These are phyloP conservation scores for Drosophila prostipennis DNA, from an alignment of 2,888 invertebrate species.

Conservation along the genomic window DNA sequence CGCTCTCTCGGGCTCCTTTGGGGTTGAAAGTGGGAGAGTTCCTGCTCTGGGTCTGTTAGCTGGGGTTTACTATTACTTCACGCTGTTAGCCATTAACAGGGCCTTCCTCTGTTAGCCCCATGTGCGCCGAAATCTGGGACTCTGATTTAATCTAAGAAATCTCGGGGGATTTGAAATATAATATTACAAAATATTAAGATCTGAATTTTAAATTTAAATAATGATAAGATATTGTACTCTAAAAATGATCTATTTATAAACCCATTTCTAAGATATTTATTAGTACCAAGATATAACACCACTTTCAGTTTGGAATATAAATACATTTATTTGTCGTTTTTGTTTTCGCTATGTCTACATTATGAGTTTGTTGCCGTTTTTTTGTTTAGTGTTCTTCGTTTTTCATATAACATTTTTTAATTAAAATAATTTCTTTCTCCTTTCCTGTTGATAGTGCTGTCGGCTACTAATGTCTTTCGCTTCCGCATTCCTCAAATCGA, in stretches of 20 bases:
- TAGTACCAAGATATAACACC: neutral
- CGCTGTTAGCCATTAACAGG: conserved; percentile 1
- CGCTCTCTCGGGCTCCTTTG: conserved; percentile 38
- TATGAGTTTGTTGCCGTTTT: conserved; percentile 67
- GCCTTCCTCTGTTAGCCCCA: neutral
- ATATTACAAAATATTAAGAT: too few relatives aligned
- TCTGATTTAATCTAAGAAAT: neutral
- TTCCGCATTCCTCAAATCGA: conserved; percentile 59
- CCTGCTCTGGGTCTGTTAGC: conserved; percentile 7
- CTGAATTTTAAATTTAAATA: too few relatives aligned
- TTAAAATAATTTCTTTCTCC: conserved; percentile 68
- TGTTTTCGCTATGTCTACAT: conserved; percentile 66
- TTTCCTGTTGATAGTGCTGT: conserved; percentile 49
- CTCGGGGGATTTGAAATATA: neutral
- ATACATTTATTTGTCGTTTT: conserved; percentile 82
- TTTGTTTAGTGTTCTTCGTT: conserved; percentile 49
- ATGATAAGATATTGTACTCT: too few relatives aligned
- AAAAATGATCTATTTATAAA: too few relatives aligned
- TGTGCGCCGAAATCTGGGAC: neutral
- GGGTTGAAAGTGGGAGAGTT: conserved; percentile 62
- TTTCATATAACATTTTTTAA: conserved; percentile 76
- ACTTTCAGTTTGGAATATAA: conserved; percentile 67
- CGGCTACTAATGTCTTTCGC: conserved; percentile 59
- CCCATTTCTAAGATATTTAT: too few relatives aligned
- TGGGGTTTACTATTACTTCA: conserved; percentile 7